Base-by-base conservation (phyloP, 2,797 vertebrate species). In the Clarias fuscus region DNA sequence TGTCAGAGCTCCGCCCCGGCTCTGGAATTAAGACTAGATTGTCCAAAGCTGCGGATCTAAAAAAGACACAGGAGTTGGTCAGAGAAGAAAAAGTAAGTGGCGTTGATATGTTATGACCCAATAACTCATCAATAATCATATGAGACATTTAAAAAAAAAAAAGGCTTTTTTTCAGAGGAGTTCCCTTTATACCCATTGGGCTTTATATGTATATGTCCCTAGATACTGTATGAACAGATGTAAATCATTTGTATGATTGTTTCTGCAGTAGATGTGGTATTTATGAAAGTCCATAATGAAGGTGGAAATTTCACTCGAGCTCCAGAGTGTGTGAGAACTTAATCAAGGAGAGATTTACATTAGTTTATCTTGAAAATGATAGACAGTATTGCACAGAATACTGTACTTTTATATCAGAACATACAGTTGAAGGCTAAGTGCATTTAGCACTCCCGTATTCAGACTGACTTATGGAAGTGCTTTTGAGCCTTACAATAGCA, bases 1-100 rank as follows among this genome's bases (percentile, higher is more conserved):
- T 99, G 97, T 98, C 98, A 92, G 98, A 99, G 92, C 97, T 99
- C 90, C 95, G 95, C 88, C 96, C 97, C 40, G 95, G 93, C 89
- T 91, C 94, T 40, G 94, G 94, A 61, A 76, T 88, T 68, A 94
- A 94, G 85, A 91, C 91, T 80, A 92, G 93, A 27, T 88, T 93
- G 85, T 94, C 90, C 87, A 92, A 91, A 79, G 92, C 93, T 10
- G 91, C 94, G 88, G 96, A 97, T 88, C 89, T 93, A 91, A 97
- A 90, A 93, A 95, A 93, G 92, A 96, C 94, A 67, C 97, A 97
- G 89, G 97, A 99, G 30, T 92, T 95, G 83, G 96, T 94, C 78
- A 96, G 94, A 91, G 97, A 99, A 90, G 96, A 98, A 92, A 98
- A 97, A 94, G 97, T 99, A 94, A 90, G 90, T 5, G 30, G 85